Evolutionary conservation across 2,888 invertebrate species (phyloP).

Genomic region (Dyspetes luteomarginatus): DNA sequence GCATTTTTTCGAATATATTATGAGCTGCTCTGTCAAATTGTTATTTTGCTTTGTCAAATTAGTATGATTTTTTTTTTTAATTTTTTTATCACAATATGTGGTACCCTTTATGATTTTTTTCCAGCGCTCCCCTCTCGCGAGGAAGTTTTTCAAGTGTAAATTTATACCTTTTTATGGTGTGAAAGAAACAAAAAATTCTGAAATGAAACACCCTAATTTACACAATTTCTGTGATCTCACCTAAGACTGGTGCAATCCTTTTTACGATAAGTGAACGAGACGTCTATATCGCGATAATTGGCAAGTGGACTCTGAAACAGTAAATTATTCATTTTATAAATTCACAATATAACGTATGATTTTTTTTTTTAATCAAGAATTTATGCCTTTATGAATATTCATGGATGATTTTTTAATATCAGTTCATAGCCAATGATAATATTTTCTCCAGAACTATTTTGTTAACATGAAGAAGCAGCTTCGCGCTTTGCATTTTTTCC

Average conservation of each 20-base stretch:
- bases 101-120: too few species aligned
- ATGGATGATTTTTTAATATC: background rate
- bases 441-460: background rate
- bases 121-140: too few species aligned
- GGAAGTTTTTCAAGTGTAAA: too few species aligned
- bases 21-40: too few species aligned
- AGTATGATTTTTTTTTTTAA: too few species aligned
- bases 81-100: too few species aligned
- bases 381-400: background rate
- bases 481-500: background rate
- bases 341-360: background rate
- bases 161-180: too few species aligned
- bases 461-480: background rate
- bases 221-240: constrained; percentile 67
- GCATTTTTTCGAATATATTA: too few species aligned
- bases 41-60: too few species aligned
- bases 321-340: background rate
- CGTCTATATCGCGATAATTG: constrained; percentile 77
- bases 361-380: background rate
- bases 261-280: constrained; percentile 76
- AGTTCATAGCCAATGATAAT: background rate
- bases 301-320: constrained; percentile 71
- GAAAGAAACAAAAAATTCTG: too few species aligned
- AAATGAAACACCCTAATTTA: too few species aligned
- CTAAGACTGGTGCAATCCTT: constrained; percentile 77